phyloP scores from a whole-genome alignment of 2,797 vertebrate genomes.

The Gila robusta region DNA sequence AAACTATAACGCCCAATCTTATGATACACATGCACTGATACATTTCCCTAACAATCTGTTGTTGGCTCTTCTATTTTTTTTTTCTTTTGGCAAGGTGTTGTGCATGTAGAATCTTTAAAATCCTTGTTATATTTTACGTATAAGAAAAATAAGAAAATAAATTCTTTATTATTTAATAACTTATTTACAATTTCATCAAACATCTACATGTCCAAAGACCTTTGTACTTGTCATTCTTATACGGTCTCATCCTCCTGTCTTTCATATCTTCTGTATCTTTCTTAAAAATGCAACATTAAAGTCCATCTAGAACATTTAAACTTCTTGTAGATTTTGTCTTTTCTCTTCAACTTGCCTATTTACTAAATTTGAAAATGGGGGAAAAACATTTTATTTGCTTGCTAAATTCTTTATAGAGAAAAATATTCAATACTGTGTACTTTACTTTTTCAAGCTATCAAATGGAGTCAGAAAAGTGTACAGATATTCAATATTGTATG shows the following conservation, averaged over 20 bases:
- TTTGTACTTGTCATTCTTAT: conserved; percentile 79
- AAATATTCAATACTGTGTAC: not conserved
- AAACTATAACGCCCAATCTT: conserved; percentile 13
- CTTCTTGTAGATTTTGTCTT: conserved; percentile 36
- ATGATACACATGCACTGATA: not conserved
- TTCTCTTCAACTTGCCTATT: not conserved
- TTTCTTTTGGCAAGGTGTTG: conserved; percentile 78
- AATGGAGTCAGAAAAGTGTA: conserved; percentile 5
- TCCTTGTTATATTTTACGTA: conserved; percentile 87
- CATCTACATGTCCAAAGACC: conserved; percentile 76
- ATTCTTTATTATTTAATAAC: conserved; percentile 90
- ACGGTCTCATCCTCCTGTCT: conserved; percentile 67
- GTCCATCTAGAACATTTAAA: conserved; percentile 31
- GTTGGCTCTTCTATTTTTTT: not conserved
- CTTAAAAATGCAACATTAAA: conserved; percentile 34
- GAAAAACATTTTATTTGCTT: not conserved
- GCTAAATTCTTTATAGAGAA: conserved; percentile 14
- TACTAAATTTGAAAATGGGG: not conserved
- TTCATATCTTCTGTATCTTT: conserved; percentile 37
- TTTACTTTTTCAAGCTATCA: conserved; percentile 6
- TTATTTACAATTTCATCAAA: conserved; percentile 85
- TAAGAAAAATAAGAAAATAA: conserved; percentile 65
- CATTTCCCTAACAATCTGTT: conserved; percentile 9
- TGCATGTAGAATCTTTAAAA: conserved; percentile 92
- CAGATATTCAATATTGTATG: conserved; percentile 16